Evolutionary conservation across 2,888 invertebrate species (phyloP), one percentile per base, ranked within the genome.

Genomic region (Saturnia pavonia): DNA sequence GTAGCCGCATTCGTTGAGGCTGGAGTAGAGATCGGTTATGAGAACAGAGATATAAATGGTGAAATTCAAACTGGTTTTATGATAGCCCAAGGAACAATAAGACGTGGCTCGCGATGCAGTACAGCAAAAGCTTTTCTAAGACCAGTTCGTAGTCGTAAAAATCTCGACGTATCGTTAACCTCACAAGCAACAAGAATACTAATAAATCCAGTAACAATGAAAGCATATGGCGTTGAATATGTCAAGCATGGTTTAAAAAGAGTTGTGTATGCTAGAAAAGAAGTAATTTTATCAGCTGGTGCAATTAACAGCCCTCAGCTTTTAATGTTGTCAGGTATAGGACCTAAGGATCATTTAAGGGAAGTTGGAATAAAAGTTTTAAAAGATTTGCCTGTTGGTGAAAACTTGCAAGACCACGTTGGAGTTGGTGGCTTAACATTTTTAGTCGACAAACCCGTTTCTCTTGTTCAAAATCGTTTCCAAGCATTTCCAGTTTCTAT

Each of bases 251-350:
- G 97, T 3, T 92, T 95, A 51, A 95, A 95, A 71, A 96, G 96
- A 80, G 91, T 96, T 0, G 96, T 97, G 0, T 91, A 95, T 72
- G 98, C 98, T 0, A 95, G 95, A 70, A 97, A 97, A 80, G 98
- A 98, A 88, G 96, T 99, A 0, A 97, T 99, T 68, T 85, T 99
- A 57, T 96, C 98, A 16, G 98, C 98, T 0, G 99, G 99, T 0
- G 96, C 99, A 0, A 97, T 99, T 43, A 99, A 99, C 84, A 96
- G 97, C 16, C 98, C 99, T 0, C 99, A 99, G 84, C 91, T 99
- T 69, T 91, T 99, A 73, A 98, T 99, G 98, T 89, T 99, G 0
- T 98, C 98, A 0, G 99, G 99, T 0, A 94, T 98, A 69, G 97
- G 97, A 0, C 97, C 97, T 0, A 92, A 94, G 70, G 90, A 95